Evolutionary conservation across 1,140 invertebrate genomes (phyloP), one percentile per base, ranked within the genome.

Genomic region (Drosophila lacertosa): DNA sequence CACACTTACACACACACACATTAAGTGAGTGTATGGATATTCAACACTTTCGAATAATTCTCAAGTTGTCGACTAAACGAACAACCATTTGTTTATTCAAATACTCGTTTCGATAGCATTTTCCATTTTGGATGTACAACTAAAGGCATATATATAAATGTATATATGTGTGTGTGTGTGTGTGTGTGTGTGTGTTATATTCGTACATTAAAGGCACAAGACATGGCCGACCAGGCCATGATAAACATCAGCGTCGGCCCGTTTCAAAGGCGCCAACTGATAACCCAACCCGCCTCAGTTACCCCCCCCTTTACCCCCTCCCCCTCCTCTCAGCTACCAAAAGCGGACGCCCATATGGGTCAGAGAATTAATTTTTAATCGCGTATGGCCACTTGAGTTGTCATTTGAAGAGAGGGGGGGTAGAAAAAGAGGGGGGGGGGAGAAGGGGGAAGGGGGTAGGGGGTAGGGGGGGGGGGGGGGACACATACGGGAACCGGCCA

Each of bases 351-450:
- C 32, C 64, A 73, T 53, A 54, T 75, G 40, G 72, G 47, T 54
- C 82, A 79, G 77, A 72, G 82, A 86, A 86, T 86, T 86, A 86
- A 78, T 82, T 86, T 86, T 86, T 86, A 86, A 86, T 86, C 82
- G 82, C 78, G 62, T 82, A 89, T 69, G 59, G 69, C 82, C 82
- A 86, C 82, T 86, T 86, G 82, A 86, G 69, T 81, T 86, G 81
- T 86, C 81, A 77, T 53, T 81, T 72, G 57, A 45, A 55, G 73
- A 39, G 66, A 48, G 29, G 53, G 67, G 47, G 45, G 42, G 33
- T 3, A 10, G 35, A 39, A n/a, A 39, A 22, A 7, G 44, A 45
- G 74, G 39, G 63, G 26, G 42, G 59, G 74, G 37, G 45, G 32
- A 10, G 20, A 29, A 40, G 44, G 35, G 18, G 39, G 37, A 13